Evolutionary conservation across 2,113 vertebrate genomes (phyloP).

Genomic region (Bungarus multicinctus): DNA sequence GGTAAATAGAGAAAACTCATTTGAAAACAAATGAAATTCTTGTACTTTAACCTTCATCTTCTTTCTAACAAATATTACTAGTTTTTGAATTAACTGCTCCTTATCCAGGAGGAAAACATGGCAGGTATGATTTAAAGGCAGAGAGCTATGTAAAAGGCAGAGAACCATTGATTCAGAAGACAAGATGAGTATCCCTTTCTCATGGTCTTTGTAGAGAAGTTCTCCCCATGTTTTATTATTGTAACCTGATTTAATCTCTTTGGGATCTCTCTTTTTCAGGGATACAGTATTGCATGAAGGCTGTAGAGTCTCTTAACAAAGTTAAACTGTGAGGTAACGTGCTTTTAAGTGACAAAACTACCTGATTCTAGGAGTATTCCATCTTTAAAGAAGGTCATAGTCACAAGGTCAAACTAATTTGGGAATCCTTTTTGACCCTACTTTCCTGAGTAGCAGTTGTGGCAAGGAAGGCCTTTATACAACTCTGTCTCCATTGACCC

Average conservation of each 20-base stretch:
- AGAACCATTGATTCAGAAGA: neutral
- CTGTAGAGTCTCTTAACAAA: neutral
- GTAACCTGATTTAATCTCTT: neutral
- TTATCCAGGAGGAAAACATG: neutral
- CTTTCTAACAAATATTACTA: neutral
- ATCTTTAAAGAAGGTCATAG: neutral
- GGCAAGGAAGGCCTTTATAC: neutral
- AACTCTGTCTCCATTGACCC: neutral
- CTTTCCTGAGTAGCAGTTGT: neutral
- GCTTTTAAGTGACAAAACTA: neutral
- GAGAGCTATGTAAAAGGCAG: neutral
- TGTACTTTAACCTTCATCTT: neutral
- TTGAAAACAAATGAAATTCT: neutral
- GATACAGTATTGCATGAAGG: neutral
- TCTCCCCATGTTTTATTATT: neutral
- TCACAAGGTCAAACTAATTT: neutral
- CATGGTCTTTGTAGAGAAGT: neutral
- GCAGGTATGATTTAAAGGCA: neutral
- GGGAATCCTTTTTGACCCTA: neutral
- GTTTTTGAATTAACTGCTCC: neutral
- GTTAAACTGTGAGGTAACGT: neutral
- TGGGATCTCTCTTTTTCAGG: neutral
- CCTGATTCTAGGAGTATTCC: neutral
- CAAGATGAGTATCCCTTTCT: neutral
- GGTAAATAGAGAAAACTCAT: neutral